These are phyloP conservation scores for Pseudomyrmex gracilis DNA, from an alignment of 1,140 invertebrate species.

Conservation along the genomic window DNA sequence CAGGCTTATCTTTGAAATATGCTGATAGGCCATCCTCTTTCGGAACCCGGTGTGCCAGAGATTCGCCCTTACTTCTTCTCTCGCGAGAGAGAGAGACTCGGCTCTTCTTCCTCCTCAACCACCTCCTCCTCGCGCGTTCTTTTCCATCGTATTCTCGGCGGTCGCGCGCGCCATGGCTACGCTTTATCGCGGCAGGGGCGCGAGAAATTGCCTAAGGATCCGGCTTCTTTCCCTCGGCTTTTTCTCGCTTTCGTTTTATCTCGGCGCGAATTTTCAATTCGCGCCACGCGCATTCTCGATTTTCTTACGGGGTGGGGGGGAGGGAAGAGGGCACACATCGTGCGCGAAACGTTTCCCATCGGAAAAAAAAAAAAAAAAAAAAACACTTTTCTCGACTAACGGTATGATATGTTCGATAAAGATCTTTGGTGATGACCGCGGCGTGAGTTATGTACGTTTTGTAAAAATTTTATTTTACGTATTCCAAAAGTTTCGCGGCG, in stretches of 20 bases:
- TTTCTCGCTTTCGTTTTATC: conserved; percentile 63
- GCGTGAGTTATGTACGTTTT: background rate
- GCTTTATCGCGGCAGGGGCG: conserved; percentile 69
- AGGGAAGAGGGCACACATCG: conserved; percentile 14
- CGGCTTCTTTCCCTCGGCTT: conserved; percentile 4
- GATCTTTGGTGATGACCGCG: background rate
- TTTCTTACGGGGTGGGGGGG: conserved; percentile 60
- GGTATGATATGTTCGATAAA: background rate
- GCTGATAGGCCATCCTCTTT: conserved; percentile 81
- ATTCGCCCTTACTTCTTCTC: conserved; percentile 24
- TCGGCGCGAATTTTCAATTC: conserved; percentile 70
- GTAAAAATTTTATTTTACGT: background rate
- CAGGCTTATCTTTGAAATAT: conserved; percentile 86
- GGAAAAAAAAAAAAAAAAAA: too few species aligned
- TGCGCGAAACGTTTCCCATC: background rate
- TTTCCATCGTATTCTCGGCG: conserved; percentile 43
- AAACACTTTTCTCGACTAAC: background rate
- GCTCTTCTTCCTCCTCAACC: conserved; percentile 13
- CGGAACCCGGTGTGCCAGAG: background rate
- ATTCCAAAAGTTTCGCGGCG: background rate
- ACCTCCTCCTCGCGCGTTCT: conserved; percentile 11
- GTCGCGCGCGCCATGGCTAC: conserved; percentile 42
- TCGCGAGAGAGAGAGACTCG: conserved; percentile 34
- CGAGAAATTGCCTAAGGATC: conserved; percentile 72
- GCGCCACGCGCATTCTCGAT: conserved; percentile 54